Evolutionary conservation across 2,888 invertebrate genomes (phyloP), one percentile per base, ranked within the genome.

Genomic region (Melipona bicolor): DNA sequence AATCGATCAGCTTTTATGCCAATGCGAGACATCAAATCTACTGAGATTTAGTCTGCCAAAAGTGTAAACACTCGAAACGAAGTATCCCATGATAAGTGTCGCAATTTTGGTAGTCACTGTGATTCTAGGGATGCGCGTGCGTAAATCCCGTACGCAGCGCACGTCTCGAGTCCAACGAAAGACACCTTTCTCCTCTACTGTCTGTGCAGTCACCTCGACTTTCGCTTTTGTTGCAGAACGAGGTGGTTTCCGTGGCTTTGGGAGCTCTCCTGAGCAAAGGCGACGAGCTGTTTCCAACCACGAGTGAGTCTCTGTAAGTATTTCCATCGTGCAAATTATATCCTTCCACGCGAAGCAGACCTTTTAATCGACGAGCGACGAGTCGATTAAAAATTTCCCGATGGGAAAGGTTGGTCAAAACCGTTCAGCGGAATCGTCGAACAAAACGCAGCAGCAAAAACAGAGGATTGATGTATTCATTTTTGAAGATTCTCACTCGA

Each of bases 201-300:
- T 6, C 32, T 64, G 54, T 59, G 3, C 72, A 79, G 43, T 43
- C 62, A 83, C 56, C 17, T n/a, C 50, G 24, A 52, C 54, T 78
- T 81, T 78, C 62, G 56, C 74, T 90, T 84, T 88, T 80, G 76
- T 93, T 91, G 56, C 91, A 94, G 94, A 93, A 94, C 83, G 93
- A 93, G 88, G 94, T 92, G 81, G 90, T 94, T 73, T 90, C 91
- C 76, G 88, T 91, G 72, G 94, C 94, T 74, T 85, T 94, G 86
- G 90, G 91, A 77, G 86, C 90, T 74, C 91, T 93, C 81, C 87
- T 94, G 85, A 91, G 85, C 82, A 92, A 92, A 86, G 90, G 84
- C 80, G 90, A 92, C 79, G 79, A 92, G 79, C 90, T 93, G 68
- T 86, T 90, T 77, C 87, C 91, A 85, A 91, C 91, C 72, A 86